Percentiles rank a stretch among this genome's conserved stretches.
Conservation (phyloP, 37 sponge, comb jelly and placozoan species). For the Petrosia ficiformis region DNA sequence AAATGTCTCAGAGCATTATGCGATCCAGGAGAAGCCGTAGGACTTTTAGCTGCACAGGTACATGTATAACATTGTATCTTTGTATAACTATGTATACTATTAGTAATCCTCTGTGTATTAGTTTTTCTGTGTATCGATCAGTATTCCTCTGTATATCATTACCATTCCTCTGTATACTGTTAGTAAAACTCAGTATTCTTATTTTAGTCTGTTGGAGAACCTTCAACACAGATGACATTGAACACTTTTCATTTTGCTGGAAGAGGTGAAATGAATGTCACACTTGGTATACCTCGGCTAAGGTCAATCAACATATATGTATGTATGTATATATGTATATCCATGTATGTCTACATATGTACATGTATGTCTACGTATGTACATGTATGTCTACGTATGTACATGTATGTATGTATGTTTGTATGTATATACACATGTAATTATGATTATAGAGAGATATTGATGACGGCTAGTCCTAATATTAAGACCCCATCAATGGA, state of each 20-base stretch:
- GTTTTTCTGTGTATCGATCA: background rate
- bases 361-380: no score
- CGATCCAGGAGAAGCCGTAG: constrained; percentile 95
- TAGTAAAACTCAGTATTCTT: background rate
- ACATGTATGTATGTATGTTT: no score
- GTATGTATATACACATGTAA: no score
- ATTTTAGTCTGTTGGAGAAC: constrained; percentile 91
- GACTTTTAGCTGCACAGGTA: constrained; percentile 92
- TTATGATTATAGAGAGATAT: constrained; percentile 71
- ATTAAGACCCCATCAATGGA: constrained; percentile 95
- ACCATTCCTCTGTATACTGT: no score
- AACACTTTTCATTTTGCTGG: constrained; percentile 99
- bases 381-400: no score
- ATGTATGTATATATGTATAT: background rate
- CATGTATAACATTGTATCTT: background rate
- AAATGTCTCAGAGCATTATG: constrained; percentile 75
- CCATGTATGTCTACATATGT: no score
- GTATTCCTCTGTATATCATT: no score
- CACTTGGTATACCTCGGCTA: constrained; percentile 95
- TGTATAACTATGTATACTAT: background rate
- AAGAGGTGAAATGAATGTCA: constrained; percentile 97
- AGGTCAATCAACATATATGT: constrained; percentile 26
- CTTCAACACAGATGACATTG: constrained; percentile 98
- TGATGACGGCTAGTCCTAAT: constrained; percentile 87
- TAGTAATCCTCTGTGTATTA: background rate